Evolutionary conservation across 2,113 vertebrate genomes (phyloP), one percentile per base, ranked within the genome.

Genomic region (Elachura formosa): DNA sequence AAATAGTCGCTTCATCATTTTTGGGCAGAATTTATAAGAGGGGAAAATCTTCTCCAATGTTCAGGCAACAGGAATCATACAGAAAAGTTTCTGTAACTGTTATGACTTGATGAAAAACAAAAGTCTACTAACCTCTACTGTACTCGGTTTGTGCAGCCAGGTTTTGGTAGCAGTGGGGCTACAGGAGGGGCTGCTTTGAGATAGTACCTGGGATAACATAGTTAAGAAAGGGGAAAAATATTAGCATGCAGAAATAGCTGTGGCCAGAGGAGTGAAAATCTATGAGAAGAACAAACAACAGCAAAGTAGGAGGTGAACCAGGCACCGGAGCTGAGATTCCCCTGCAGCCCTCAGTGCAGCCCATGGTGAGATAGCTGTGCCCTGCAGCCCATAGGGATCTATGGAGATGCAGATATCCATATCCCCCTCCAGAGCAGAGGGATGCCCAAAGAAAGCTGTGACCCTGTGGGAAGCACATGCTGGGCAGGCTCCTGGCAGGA

Each of bases 351-450:
- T 7, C 4, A 7, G 26, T 28, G 33, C 36, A 56, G 18, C 4
- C 51, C 25, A 12, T 14, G n/a, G 56, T 12, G 49, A 55, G 25
- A 34, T 7, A 72, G 41, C 25, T 56, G 58, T 49, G 18, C 22
- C 26, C 36, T 56, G 58, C 31, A 64, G 68, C 23, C 51, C 61
- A 1, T 12, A 14, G 61, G 52, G 15, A 13, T 25, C n/a, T 52
- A 29, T 4, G 8, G 22, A 9, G 23, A 33, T 45, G 38, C 36
- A 67, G 54, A 18, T 1, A 29, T 11, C 5, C 33, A 73, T 28
- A 25, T 11, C 16, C 24, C 46, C 52, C 0, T 0, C 16, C n/a
- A 52, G n/a, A 46, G 24, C 23, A 77, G 18, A 31, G 14, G 6
- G 10, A 45, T 77, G 46, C 14, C 29, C 22, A 36, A 22, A 82